phyloP scores from a whole-genome alignment of 2,113 vertebrate genomes.

The Trachemys scripta region DNA sequence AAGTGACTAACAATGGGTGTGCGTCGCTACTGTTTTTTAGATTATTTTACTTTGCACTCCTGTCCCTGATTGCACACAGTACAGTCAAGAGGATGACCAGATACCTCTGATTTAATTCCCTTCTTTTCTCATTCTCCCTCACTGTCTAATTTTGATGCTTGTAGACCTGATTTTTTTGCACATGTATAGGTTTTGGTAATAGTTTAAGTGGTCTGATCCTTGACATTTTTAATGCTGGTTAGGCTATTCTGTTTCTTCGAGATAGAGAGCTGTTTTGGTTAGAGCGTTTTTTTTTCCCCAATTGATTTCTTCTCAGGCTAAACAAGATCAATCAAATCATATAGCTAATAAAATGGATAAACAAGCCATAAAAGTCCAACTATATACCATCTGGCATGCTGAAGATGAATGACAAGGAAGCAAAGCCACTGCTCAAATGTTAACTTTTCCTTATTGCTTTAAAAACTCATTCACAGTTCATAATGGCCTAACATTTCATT shows the following conservation, averaged over 20 bases:
- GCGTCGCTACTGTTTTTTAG: background rate
- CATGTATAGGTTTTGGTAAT: background rate
- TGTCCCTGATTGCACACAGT: background rate
- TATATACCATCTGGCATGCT: constrained; percentile 40
- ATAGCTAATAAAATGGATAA: constrained; percentile 82
- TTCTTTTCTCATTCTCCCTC: background rate
- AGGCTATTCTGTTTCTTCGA: constrained; percentile 52
- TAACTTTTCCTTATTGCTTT: constrained; percentile 43
- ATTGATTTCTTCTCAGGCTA: constrained; percentile 77
- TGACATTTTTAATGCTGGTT: background rate
- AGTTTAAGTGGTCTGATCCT: background rate
- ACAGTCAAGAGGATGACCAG: background rate
- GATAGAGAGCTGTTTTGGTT: constrained; percentile 47
- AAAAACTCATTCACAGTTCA: constrained; percentile 33
- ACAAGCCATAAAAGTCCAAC: constrained; percentile 71
- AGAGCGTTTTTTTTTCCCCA: constrained; percentile 62
- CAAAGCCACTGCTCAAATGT: constrained; percentile 30
- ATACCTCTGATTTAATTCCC: background rate
- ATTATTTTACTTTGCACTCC: background rate
- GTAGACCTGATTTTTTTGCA: background rate
- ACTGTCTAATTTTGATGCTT: background rate
- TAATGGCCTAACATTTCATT: constrained; percentile 44
- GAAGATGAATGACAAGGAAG: constrained; percentile 65
- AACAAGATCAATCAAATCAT: constrained; percentile 83
- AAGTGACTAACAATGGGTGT: fast-evolving